phyloP scores from a whole-genome alignment of 2,888 invertebrate species.

The Coleophora flavipennella region DNA sequence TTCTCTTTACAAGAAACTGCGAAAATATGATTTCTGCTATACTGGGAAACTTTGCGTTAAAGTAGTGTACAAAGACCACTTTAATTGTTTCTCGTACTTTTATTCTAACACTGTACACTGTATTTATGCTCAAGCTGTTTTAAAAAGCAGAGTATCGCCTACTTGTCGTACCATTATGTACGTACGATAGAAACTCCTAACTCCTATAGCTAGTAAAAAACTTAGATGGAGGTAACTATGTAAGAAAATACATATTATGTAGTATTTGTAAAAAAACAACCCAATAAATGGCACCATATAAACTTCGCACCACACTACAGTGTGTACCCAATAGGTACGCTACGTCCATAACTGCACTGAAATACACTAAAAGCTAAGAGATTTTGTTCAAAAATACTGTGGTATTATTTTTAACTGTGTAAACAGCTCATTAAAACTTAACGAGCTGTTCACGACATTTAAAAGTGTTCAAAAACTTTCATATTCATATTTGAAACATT shows the following conservation, averaged over 20 bases:
- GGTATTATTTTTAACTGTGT: no score
- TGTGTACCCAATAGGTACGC: no score
- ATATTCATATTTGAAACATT: no score
- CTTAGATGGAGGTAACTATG: slow-evolving; percentile 49
- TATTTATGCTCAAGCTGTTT: slow-evolving; percentile 22
- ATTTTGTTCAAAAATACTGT: no score
- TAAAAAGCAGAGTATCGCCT: slow-evolving; percentile 13
- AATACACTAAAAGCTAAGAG: no score
- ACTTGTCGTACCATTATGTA: slow-evolving; percentile 10
- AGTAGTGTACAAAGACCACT: no score
- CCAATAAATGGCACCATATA: slow-evolving; percentile 64
- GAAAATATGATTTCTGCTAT: slow-evolving; percentile 1
- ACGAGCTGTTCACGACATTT: no score
- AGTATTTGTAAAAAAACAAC: slow-evolving; percentile 55
- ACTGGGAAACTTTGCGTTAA: no score
- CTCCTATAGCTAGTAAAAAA: slow-evolving; percentile 24
- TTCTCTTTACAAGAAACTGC: slow-evolving; percentile 23
- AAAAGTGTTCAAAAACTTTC: no score
- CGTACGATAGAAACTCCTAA: slow-evolving; percentile 16
- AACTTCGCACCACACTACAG: slow-evolving; percentile 51
- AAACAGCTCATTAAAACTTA: no score
- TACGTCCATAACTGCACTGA: no score
- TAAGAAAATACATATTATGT: slow-evolving; percentile 40
- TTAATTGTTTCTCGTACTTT: neutral
- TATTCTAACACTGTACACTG: slow-evolving; percentile 9